Conservation (phyloP, 1,140 invertebrate genomes). For the Schlechtendalia chinensis region DNA sequence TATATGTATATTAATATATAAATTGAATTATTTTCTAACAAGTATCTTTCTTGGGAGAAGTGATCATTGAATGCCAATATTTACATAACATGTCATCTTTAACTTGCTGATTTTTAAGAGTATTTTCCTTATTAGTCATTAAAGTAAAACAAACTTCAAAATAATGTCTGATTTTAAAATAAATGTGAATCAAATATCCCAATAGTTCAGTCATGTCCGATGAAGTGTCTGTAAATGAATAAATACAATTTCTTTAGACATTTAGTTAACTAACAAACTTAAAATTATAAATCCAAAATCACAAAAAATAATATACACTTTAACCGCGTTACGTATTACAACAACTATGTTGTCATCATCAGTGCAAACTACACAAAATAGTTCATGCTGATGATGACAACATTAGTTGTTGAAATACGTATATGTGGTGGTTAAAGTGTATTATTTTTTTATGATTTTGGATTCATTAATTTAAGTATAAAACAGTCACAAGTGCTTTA, state of each 20-base stretch:
- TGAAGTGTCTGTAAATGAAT: slow-evolving; percentile 15
- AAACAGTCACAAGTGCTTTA: too few species aligned
- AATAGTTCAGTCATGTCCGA: slow-evolving; percentile 22
- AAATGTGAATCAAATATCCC: neutral
- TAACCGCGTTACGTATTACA: too few species aligned
- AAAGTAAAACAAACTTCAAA: neutral
- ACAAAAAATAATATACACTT: too few species aligned
- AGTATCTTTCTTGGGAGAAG: neutral
- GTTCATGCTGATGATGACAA: too few species aligned
- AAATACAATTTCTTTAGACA: neutral
- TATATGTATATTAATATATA: neutral
- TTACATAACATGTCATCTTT: slow-evolving; percentile 31
- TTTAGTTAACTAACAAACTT: too few species aligned
- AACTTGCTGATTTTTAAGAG: slow-evolving; percentile 8
- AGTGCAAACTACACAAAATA: too few species aligned
- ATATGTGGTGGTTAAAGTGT: too few species aligned
- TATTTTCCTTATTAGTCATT: slow-evolving; percentile 11
- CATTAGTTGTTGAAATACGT: too few species aligned
- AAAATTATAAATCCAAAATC: too few species aligned
- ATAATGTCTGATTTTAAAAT: slow-evolving; percentile 9
- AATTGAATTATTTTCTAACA: neutral
- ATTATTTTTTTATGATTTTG: too few species aligned
- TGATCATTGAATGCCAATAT: slow-evolving; percentile 31
- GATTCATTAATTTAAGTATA: too few species aligned
- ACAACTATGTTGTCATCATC: too few species aligned